These are phyloP conservation scores for Phenganax subtilis DNA, from an alignment of 92 coral and sea anemone genomes.

Conservation along the genomic window DNA sequence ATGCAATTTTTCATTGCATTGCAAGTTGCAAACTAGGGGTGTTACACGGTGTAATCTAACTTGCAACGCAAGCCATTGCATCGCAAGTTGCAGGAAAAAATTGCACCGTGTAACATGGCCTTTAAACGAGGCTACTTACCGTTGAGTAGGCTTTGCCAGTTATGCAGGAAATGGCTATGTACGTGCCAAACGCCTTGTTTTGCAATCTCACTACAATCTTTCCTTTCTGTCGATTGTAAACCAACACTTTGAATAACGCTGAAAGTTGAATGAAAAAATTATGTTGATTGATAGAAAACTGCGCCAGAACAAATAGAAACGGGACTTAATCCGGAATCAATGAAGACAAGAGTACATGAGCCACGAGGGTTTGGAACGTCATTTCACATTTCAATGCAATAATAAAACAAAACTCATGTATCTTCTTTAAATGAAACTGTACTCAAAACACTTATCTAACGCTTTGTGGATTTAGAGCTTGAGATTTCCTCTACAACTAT, in stretches of 20 bases:
- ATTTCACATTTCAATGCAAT: too few relatives aligned
- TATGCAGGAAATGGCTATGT: slow-evolving; percentile 14
- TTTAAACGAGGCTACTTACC: not conserved
- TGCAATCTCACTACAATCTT: slow-evolving; percentile 1
- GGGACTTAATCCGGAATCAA: too few relatives aligned
- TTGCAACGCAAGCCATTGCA: too few relatives aligned
- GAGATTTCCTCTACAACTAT: not conserved
- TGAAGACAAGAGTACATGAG: too few relatives aligned
- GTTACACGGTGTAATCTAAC: too few relatives aligned
- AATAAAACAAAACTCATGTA: too few relatives aligned
- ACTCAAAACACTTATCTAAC: not conserved
- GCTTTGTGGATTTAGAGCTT: not conserved
- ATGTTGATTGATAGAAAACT: too few relatives aligned
- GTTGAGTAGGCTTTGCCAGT: slow-evolving; percentile 7
- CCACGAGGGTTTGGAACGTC: too few relatives aligned
- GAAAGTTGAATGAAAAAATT: not conserved
- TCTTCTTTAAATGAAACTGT: not conserved
- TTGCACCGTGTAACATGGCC: too few relatives aligned
- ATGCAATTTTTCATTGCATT: not conserved
- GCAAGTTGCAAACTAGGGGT: not conserved
- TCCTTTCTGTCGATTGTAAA: not conserved
- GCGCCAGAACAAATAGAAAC: too few relatives aligned
- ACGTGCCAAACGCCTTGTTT: not conserved
- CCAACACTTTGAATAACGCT: not conserved
- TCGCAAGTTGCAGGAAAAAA: too few relatives aligned